phyloP scores from a whole-genome alignment of 2,888 invertebrate genomes.

The Ypsolopha sequella region DNA sequence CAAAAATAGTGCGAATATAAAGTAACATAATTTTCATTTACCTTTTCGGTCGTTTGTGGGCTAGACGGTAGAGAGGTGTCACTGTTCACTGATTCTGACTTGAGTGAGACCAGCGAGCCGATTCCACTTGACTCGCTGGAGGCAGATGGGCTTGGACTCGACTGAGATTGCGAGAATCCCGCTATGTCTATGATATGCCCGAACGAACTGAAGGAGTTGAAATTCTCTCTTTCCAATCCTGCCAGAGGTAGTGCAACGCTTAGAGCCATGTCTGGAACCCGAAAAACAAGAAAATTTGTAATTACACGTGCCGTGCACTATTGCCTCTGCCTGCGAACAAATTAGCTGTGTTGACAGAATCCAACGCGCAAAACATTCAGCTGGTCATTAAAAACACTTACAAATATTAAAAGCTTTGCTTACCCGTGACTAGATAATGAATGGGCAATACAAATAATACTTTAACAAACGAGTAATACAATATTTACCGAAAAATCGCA shows the following conservation, averaged over 20 bases:
- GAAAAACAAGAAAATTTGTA: conserved; percentile 34
- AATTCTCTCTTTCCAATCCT: conserved; percentile 67
- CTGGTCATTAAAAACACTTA: conserved; percentile 26
- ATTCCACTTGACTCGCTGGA: conserved; percentile 75
- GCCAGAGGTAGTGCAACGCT: conserved; percentile 72
- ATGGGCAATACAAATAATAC: conserved; percentile 21
- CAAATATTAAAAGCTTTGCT: conserved; percentile 9
- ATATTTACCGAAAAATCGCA: conserved; percentile 62
- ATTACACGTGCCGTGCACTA: conserved; percentile 66
- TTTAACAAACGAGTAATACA: conserved; percentile 34
- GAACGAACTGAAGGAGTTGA: conserved; percentile 58
- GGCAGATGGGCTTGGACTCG: conserved; percentile 68
- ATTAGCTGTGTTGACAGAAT: conserved; percentile 60
- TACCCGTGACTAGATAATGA: conserved; percentile 26
- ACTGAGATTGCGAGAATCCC: conserved; percentile 58
- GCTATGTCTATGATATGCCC: conserved; percentile 66
- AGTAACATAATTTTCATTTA: conserved; percentile 22
- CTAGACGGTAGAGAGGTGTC: conserved; percentile 60
- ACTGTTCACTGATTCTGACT: conserved; percentile 59
- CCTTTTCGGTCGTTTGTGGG: conserved; percentile 68
- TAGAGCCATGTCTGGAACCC: conserved; percentile 70
- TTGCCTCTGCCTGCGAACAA: conserved; percentile 44
- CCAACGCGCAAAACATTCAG: conserved; percentile 55
- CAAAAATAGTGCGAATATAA: conserved; percentile 34
- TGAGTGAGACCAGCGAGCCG: conserved; percentile 68